A percentile compares a stretch with the other conserved stretches of the same genome.
Evolutionary conservation across 2,113 vertebrate species (phyloP).

Genomic region (Vimba vimba): DNA sequence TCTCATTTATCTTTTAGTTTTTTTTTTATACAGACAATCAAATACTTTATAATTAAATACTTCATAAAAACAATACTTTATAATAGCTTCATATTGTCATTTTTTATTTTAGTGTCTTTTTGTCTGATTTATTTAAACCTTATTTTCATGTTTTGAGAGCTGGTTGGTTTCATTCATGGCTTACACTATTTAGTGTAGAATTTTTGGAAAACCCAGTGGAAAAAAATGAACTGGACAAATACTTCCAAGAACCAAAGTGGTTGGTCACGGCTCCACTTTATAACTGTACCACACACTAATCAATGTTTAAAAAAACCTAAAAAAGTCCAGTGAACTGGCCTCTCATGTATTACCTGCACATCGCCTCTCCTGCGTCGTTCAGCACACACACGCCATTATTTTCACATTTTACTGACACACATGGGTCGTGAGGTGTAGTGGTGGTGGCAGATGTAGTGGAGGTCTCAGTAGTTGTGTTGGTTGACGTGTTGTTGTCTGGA

Average conservation of each 20-base stretch:
- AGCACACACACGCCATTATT: slow-evolving; percentile 82
- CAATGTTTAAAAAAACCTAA: too few species aligned
- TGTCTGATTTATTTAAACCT: too few species aligned
- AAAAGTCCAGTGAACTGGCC: not conserved
- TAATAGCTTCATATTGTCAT: too few species aligned
- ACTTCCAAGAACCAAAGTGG: too few species aligned
- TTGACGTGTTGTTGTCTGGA: not conserved
- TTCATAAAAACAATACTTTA: too few species aligned
- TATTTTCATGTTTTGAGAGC: too few species aligned
- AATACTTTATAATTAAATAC: too few species aligned
- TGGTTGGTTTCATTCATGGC: not conserved
- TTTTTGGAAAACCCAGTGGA: not conserved
- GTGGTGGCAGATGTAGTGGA: not conserved
- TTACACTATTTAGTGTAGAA: not conserved
- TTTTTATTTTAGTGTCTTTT: not conserved
- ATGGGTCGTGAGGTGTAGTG: slow-evolving; percentile 48
- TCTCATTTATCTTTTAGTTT: not conserved
- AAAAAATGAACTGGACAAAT: too few species aligned
- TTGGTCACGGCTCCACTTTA: too few species aligned
- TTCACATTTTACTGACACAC: slow-evolving; percentile 73
- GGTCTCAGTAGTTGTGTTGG: not conserved
- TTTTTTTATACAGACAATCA: not conserved
- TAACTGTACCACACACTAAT: too few species aligned
- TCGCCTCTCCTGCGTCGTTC: slow-evolving; percentile 18
- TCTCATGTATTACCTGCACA: slow-evolving; percentile 81